Percentiles rank a stretch among this genome's conserved stretches.
These are phyloP conservation scores for Aporophyla lueneburgensis DNA, from an alignment of 2,888 invertebrate genomes.

Conservation along the genomic window DNA sequence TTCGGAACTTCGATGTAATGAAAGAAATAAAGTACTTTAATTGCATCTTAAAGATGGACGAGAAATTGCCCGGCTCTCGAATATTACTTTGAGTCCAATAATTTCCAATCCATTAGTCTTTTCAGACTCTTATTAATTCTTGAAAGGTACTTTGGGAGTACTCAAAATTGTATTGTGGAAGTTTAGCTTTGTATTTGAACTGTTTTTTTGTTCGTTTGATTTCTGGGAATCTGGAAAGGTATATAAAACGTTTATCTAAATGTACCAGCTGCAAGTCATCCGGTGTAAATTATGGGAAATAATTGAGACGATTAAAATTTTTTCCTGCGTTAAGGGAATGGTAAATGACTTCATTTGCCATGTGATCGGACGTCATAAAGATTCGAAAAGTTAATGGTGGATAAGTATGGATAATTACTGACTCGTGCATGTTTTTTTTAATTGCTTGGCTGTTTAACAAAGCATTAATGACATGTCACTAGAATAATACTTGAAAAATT, in stretches of 20 bases:
- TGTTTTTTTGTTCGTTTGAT: conserved; percentile 40
- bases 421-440: conserved; percentile 15
- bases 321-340: conserved; percentile 22
- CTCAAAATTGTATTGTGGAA: conserved; percentile 61
- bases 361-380: conserved; percentile 44
- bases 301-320: conserved; percentile 34
- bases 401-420: conserved; percentile 41
- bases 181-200: conserved; percentile 47
- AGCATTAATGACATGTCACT: background rate
- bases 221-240: conserved; percentile 29
- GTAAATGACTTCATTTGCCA: conserved; percentile 41
- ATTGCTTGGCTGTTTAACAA: conserved; percentile 2
- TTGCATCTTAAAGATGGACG: conserved; percentile 80
- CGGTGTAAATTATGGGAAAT: conserved; percentile 39
- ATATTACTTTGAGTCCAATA: conserved; percentile 68
- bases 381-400: conserved; percentile 32
- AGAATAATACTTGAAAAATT: background rate
- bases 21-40: conserved; percentile 82
- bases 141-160: conserved; percentile 62
- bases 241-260: conserved; percentile 42
- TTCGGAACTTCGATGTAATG: conserved; percentile 78
- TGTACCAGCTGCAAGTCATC: conserved; percentile 23
- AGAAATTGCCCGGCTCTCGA: conserved; percentile 60
- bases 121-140: conserved; percentile 71
- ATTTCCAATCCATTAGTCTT: conserved; percentile 75